These are phyloP conservation scores for Drosophila kambysellisi DNA, from an alignment of 2,888 invertebrate genomes.

Conservation along the genomic window DNA sequence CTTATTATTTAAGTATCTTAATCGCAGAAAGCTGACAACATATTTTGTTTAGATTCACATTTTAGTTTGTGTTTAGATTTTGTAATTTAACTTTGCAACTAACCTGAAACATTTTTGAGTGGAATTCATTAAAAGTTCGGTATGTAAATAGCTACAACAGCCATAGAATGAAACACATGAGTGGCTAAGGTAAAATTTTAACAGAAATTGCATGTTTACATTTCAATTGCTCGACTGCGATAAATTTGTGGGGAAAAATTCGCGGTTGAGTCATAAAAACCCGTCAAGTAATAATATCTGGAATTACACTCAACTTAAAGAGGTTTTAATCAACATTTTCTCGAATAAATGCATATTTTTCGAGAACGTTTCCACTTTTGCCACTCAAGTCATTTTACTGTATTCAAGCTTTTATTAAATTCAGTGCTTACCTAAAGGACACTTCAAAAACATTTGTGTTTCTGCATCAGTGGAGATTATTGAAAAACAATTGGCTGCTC, in stretches of 20 bases:
- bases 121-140: conserved; percentile 19
- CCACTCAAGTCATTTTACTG: not conserved
- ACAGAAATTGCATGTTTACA: not conserved
- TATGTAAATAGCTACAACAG: not conserved
- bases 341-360: not conserved
- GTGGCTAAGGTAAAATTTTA: not conserved
- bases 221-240: too few relatives aligned
- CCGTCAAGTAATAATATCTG: not conserved
- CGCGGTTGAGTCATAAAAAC: not conserved
- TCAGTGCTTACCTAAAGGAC: not conserved
- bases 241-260: not conserved
- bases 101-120: not conserved
- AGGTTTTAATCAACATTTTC: not conserved
- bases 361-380: too few relatives aligned
- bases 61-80: not conserved
- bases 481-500: conserved; percentile 23
- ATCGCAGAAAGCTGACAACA: conserved; percentile 10
- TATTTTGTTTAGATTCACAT: not conserved
- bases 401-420: not conserved
- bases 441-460: conserved; percentile 1
- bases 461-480: conserved; percentile 1
- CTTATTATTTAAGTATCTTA: not conserved
- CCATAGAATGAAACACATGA: not conserved
- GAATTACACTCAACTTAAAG: not conserved
- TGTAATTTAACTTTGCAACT: conserved; percentile 13